phyloP scores from a whole-genome alignment of 2,797 vertebrate species.

The Myiotriccus ornatus region DNA sequence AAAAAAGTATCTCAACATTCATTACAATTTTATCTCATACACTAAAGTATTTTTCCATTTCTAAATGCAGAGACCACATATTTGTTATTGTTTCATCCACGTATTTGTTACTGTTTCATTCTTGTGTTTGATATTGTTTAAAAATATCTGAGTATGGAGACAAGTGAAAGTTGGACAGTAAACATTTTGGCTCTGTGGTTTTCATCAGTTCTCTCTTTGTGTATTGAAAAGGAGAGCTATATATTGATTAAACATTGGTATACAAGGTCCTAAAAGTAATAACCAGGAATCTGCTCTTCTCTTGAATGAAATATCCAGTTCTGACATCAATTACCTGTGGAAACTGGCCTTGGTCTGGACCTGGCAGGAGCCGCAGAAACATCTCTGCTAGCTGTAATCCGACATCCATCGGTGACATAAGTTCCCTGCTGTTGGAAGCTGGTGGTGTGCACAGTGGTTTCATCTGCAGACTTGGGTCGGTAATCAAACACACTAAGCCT shows the following conservation, averaged over 20 bases:
- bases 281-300: background rate
- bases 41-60: background rate
- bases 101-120: background rate
- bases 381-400: slow-evolving; percentile 67
- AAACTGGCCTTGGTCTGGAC: slow-evolving; percentile 86
- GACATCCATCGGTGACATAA: slow-evolving; percentile 70
- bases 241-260: background rate
- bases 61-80: background rate
- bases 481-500: slow-evolving; percentile 70
- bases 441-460: slow-evolving; percentile 77
- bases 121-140: background rate
- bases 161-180: background rate
- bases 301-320: background rate
- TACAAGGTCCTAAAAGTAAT: background rate
- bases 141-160: background rate
- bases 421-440: slow-evolving; percentile 74
- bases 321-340: slow-evolving; percentile 83
- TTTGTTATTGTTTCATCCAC: background rate
- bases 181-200: background rate
- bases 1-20: background rate
- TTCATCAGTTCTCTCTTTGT: background rate
- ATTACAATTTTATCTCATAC: background rate
- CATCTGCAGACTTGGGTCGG: slow-evolving; percentile 87
- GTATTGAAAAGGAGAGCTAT: background rate
- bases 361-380: slow-evolving; percentile 55